These are phyloP conservation scores for Sciurus vulgaris DNA, from an alignment of 2,797 vertebrate species.

Conservation along the genomic window DNA sequence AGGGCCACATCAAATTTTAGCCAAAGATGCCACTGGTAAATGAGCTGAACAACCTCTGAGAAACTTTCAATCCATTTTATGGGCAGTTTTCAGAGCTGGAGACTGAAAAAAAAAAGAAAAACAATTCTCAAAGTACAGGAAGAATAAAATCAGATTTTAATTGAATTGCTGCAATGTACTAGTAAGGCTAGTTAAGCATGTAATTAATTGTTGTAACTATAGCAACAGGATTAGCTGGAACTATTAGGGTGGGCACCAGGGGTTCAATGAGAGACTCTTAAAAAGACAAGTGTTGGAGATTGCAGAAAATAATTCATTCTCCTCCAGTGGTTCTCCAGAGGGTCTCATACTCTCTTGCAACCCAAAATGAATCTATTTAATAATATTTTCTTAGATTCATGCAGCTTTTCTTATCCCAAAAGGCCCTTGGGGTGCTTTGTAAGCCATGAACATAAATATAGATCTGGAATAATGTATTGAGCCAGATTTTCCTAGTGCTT, in stretches of 20 bases:
- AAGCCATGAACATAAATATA: conserved; percentile 72
- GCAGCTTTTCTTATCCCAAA: conserved; percentile 73
- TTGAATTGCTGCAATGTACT: conserved; percentile 71
- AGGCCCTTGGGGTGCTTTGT: conserved; percentile 69
- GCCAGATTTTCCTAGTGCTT: conserved; percentile 69
- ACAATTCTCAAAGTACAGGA: conserved; percentile 2
- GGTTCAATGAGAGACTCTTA: conserved; percentile 75
- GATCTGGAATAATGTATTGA: conserved; percentile 70
- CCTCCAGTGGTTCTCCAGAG: conserved; percentile 68
- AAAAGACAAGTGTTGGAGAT: conserved; percentile 73
- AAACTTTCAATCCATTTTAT: not conserved
- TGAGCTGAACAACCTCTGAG: not conserved
- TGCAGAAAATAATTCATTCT: conserved; percentile 72
- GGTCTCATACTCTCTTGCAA: conserved; percentile 62
- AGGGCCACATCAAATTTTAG: not conserved
- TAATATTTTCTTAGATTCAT: conserved; percentile 77
- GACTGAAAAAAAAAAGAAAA: not conserved
- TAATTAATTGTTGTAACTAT: conserved; percentile 84
- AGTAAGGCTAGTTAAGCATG: conserved; percentile 81
- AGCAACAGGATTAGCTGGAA: conserved; percentile 75
- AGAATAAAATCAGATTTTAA: conserved; percentile 80
- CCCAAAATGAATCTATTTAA: conserved; percentile 77
- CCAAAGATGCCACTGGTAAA: not conserved
- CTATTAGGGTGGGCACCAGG: conserved; percentile 67
- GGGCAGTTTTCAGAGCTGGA: conserved; percentile 56